These are phyloP conservation scores for Semotilus atromaculatus DNA, from an alignment of 2,797 vertebrate species.

Conservation along the genomic window DNA sequence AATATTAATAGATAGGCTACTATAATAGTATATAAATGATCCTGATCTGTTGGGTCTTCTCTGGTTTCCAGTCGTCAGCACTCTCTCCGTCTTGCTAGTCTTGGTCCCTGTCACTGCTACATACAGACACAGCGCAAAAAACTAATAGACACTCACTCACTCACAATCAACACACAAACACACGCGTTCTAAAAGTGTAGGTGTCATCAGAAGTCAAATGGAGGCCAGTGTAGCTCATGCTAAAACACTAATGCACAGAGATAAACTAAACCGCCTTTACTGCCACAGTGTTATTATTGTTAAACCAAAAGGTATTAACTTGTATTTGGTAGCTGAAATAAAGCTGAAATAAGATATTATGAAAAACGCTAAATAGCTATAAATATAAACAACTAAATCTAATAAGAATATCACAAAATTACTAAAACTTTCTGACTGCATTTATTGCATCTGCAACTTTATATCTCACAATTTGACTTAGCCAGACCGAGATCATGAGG, in stretches of 20 bases:
- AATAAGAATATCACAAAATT: background rate
- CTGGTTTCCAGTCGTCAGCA: constrained; percentile 46
- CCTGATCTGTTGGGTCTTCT: constrained; percentile 15
- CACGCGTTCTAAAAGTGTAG: constrained; percentile 45
- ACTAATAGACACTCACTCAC: constrained; percentile 31
- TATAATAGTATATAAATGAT: background rate
- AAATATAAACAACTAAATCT: background rate
- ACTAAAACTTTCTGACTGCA: background rate
- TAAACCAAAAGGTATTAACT: no score
- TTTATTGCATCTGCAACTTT: background rate
- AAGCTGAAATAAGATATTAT: background rate
- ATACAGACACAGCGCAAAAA: background rate
- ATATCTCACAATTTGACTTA: background rate
- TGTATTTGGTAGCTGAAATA: background rate
- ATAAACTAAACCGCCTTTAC: background rate
- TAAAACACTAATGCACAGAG: constrained; percentile 3
- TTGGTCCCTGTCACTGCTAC: background rate
- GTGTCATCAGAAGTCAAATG: constrained; percentile 37
- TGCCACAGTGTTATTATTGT: background rate
- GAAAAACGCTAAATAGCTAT: background rate
- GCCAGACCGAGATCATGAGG: background rate
- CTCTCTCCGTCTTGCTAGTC: constrained; percentile 30
- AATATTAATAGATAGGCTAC: background rate
- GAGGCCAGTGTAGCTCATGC: background rate
- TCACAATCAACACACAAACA: constrained; percentile 44